These are phyloP conservation scores for Drosophila fuyamai DNA, from an alignment of 1,140 invertebrate species.

Conservation along the genomic window DNA sequence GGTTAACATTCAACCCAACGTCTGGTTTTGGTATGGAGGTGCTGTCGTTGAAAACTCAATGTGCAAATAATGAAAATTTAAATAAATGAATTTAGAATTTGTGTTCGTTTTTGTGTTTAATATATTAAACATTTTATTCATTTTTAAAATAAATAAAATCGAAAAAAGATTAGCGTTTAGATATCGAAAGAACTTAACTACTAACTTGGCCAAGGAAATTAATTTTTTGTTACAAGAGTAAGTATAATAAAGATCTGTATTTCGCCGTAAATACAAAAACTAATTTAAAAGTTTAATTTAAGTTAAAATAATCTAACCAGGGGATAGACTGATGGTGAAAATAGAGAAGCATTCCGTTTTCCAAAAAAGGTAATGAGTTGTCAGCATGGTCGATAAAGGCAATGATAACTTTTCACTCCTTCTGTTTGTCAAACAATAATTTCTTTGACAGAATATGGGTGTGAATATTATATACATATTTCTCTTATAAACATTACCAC, in stretches of 20 bases:
- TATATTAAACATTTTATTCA: slow-evolving; percentile 72
- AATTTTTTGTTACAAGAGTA: slow-evolving; percentile 39
- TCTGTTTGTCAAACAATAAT: slow-evolving; percentile 3
- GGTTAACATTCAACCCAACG: slow-evolving; percentile 24
- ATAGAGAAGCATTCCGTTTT: slow-evolving; percentile 20
- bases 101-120: slow-evolving; percentile 48
- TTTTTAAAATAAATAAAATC: slow-evolving; percentile 81
- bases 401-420: not conserved
- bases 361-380: not conserved
- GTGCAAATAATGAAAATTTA: slow-evolving; percentile 26
- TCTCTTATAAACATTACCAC: slow-evolving; percentile 42
- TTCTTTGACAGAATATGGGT: slow-evolving; percentile 9
- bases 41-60: slow-evolving; percentile 11
- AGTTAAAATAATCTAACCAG: not conserved
- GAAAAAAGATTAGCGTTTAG: slow-evolving; percentile 31
- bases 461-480: slow-evolving; percentile 26
- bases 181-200: slow-evolving; percentile 54
- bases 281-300: slow-evolving; percentile 34
- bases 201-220: slow-evolving; percentile 37
- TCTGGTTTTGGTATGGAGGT: not conserved
- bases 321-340: not conserved
- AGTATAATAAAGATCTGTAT: slow-evolving; percentile 16
- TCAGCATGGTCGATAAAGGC: slow-evolving; percentile 13
- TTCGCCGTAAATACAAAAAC: slow-evolving; percentile 16
- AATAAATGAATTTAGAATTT: slow-evolving; percentile 70